A percentile compares a stretch with the other conserved stretches of the same genome.
These are phyloP conservation scores for Chymomyza amoena DNA, from an alignment of 2,888 invertebrate genomes.

Conservation along the genomic window DNA sequence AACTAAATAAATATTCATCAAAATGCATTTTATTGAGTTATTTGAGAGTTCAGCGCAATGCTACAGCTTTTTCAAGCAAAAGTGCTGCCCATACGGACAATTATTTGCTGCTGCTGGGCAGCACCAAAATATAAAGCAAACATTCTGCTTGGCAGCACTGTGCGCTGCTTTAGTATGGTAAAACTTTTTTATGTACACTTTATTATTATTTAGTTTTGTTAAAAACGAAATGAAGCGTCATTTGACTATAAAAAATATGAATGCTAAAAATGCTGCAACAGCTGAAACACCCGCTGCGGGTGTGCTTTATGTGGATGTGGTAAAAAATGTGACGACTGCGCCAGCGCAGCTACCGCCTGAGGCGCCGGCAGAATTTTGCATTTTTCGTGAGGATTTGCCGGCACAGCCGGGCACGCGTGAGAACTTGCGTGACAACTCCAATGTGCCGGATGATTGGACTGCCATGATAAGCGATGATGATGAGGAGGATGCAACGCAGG, in stretches of 20 bases:
- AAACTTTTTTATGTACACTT: too few species aligned
- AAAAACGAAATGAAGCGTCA: slow-evolving; percentile 45
- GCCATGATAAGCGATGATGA: slow-evolving; percentile 26
- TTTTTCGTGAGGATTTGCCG: slow-evolving; percentile 53
- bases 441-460: slow-evolving; percentile 43
- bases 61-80: too few species aligned
- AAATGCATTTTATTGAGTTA: too few species aligned
- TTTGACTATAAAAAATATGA: slow-evolving; percentile 8
- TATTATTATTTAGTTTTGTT: too few species aligned
- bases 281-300: slow-evolving; percentile 15
- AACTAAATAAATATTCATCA: too few species aligned
- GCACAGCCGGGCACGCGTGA: slow-evolving; percentile 36
- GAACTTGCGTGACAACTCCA: not conserved
- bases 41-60: too few species aligned
- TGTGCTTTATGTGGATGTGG: slow-evolving; percentile 55
- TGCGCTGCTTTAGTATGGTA: too few species aligned
- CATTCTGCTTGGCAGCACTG: too few species aligned
- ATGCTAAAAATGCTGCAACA: slow-evolving; percentile 24
- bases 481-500: slow-evolving; percentile 11
- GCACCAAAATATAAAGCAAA: too few species aligned
- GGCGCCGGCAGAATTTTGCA: slow-evolving; percentile 37
- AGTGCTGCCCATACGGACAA: too few species aligned
- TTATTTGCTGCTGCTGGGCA: too few species aligned
- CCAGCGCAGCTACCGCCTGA: slow-evolving; percentile 6
- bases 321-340: slow-evolving; percentile 36